Percentiles rank a stretch among this genome's conserved stretches.
phyloP scores from a whole-genome alignment of 2,888 invertebrate genomes.

The Noctua fimbriata region DNA sequence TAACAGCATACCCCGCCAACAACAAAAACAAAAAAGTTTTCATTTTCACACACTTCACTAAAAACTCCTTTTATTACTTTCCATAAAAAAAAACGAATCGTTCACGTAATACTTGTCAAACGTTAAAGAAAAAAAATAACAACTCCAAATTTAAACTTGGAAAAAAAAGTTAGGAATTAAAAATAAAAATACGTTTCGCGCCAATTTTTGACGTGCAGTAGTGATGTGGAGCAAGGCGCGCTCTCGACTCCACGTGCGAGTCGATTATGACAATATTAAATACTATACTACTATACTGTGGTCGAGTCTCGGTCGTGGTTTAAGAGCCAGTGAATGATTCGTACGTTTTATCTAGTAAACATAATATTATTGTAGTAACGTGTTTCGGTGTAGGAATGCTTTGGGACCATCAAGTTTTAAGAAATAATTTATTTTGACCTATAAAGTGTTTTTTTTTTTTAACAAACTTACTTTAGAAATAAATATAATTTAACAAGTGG shows the following conservation, averaged over 20 bases:
- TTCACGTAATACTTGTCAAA: slow-evolving; percentile 4
- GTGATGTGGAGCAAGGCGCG: slow-evolving; percentile 67
- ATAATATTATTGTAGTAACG: neutral
- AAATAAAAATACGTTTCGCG: slow-evolving; percentile 65
- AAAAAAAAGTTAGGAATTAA: slow-evolving; percentile 26
- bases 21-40: slow-evolving; percentile 76
- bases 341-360: slow-evolving; percentile 32
- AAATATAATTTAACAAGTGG: neutral
- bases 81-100: slow-evolving; percentile 24
- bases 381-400: neutral
- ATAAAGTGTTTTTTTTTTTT: neutral
- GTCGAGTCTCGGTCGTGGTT: slow-evolving; percentile 53
- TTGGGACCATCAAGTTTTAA: neutral
- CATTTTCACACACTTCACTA: slow-evolving; percentile 70
- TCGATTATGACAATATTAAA: slow-evolving; percentile 72
- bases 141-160: slow-evolving; percentile 1
- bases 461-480: neutral
- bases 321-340: slow-evolving; percentile 33
- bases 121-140: slow-evolving; percentile 8
- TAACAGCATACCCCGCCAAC: slow-evolving; percentile 81
- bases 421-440: neutral
- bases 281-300: slow-evolving; percentile 60
- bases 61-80: slow-evolving; percentile 42
- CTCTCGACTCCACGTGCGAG: slow-evolving; percentile 72
- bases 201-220: slow-evolving; percentile 70